Percentiles rank a stretch among this genome's conserved stretches.
Conservation (phyloP, 2,113 vertebrate genomes). For the Sialia sialis region DNA sequence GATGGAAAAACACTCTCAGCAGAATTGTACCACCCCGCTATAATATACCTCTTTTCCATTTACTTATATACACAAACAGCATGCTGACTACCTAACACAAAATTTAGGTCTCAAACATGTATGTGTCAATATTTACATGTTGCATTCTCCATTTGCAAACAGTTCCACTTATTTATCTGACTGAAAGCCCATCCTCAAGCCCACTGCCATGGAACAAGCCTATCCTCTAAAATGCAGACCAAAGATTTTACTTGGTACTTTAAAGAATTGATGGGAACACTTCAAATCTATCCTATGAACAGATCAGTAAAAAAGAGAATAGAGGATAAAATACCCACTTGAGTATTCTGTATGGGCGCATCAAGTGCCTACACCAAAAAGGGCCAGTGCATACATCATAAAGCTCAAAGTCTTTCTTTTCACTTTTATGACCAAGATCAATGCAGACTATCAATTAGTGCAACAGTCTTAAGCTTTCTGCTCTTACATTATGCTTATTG, state of each 20-base stretch:
- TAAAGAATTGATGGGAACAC: not conserved
- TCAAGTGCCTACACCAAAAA: not conserved
- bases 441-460: not conserved
- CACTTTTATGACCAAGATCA: not conserved
- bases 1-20: not conserved
- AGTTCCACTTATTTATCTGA: not conserved
- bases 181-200: not conserved
- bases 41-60: not conserved
- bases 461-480: not conserved
- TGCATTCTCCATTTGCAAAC: not conserved
- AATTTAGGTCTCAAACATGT: not conserved
- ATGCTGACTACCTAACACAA: not conserved
- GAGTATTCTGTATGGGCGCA: not conserved
- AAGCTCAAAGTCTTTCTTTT: not conserved
- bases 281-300: not conserved
- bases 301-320: not conserved
- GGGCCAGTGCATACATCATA: rapidly evolving
- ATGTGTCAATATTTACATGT: not conserved
- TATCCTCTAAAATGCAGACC: not conserved
- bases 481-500: not conserved
- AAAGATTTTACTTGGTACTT: not conserved
- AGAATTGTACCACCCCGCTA: not conserved
- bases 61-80: not conserved
- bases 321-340: not conserved
- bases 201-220: not conserved